These are phyloP conservation scores for Perccottus glenii DNA, from an alignment of 2,113 vertebrate genomes.

Conservation along the genomic window DNA sequence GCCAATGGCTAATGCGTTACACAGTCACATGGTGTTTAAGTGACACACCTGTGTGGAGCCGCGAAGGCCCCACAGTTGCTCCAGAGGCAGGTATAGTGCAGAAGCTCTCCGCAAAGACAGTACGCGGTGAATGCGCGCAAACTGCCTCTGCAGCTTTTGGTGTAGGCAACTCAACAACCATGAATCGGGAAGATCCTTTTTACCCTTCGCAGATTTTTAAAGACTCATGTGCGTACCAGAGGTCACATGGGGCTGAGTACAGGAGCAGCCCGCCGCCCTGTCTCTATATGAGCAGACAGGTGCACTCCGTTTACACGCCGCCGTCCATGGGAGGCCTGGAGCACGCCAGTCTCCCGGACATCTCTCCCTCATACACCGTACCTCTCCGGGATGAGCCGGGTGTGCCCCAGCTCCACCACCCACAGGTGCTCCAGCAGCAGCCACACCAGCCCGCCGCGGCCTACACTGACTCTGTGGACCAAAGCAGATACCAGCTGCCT, in stretches of 20 bases:
- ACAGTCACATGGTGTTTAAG: slow-evolving; percentile 79
- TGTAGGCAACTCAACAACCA: slow-evolving; percentile 72
- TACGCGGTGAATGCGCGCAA: slow-evolving; percentile 49
- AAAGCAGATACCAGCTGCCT: slow-evolving; percentile 84
- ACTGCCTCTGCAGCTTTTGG: slow-evolving; percentile 41
- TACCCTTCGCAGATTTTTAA: slow-evolving; percentile 91
- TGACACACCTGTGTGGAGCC: slow-evolving; percentile 79
- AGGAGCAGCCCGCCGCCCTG: slow-evolving; percentile 91
- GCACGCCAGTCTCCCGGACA: slow-evolving; percentile 85
- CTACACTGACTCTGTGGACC: slow-evolving; percentile 82
- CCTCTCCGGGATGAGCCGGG: slow-evolving; percentile 86
- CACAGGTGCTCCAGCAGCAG: slow-evolving; percentile 78
- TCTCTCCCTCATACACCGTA: slow-evolving; percentile 84
- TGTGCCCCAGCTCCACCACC: slow-evolving; percentile 82
- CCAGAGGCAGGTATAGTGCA: slow-evolving; percentile 68
- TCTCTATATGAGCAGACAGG: slow-evolving; percentile 91
- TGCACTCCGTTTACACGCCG: slow-evolving; percentile 77
- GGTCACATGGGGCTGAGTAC: slow-evolving; percentile 86
- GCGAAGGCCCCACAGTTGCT: slow-evolving; percentile 64
- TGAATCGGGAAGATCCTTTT: slow-evolving; percentile 93
- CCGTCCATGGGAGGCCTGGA: slow-evolving; percentile 83
- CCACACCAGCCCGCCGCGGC: slow-evolving; percentile 76
- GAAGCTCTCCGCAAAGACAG: slow-evolving; percentile 55
- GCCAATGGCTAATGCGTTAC: slow-evolving; percentile 70
- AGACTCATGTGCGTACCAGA: slow-evolving; percentile 91